phyloP scores from a whole-genome alignment of 2,888 invertebrate genomes.

The Euplexia lucipara region DNA sequence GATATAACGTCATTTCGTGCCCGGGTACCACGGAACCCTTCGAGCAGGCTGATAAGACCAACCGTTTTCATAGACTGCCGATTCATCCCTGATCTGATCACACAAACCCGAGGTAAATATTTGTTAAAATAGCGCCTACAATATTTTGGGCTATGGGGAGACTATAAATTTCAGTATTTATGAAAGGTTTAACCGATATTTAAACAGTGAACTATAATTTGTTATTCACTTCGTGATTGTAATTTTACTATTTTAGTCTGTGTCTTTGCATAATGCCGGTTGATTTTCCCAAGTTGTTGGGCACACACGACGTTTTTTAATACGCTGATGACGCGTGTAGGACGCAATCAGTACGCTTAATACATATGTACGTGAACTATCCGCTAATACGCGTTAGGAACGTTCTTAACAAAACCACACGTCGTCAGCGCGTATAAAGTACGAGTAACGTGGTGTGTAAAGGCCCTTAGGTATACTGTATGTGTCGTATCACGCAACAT shows the following conservation, averaged over 20 bases:
- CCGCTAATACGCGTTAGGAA: too few species aligned
- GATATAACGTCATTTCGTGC: conserved; percentile 45
- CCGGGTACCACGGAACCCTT: conserved; percentile 34
- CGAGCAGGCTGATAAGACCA: conserved; percentile 40
- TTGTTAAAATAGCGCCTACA: conserved; percentile 37
- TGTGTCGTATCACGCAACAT: too few species aligned
- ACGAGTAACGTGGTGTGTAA: too few species aligned
- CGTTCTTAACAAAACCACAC: too few species aligned
- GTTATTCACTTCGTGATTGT: background rate
- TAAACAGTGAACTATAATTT: background rate
- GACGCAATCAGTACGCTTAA: too few species aligned
- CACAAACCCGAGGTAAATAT: conserved; percentile 38
- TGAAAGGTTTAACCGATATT: conserved; percentile 14
- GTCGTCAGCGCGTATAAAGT: too few species aligned
- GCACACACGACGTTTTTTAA: too few species aligned
- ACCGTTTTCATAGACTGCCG: conserved; percentile 23
- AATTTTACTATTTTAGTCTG: background rate
- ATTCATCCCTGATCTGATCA: conserved; percentile 47
- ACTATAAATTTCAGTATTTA: conserved; percentile 15
- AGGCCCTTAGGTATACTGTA: too few species aligned
- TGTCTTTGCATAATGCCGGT: background rate
- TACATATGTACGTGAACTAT: too few species aligned
- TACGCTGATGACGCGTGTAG: too few species aligned
- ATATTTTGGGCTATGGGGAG: conserved; percentile 15
- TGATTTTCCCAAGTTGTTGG: too few species aligned